These are phyloP conservation scores for Drosophila diplacantha DNA, from an alignment of 2,888 invertebrate species.

Conservation along the genomic window DNA sequence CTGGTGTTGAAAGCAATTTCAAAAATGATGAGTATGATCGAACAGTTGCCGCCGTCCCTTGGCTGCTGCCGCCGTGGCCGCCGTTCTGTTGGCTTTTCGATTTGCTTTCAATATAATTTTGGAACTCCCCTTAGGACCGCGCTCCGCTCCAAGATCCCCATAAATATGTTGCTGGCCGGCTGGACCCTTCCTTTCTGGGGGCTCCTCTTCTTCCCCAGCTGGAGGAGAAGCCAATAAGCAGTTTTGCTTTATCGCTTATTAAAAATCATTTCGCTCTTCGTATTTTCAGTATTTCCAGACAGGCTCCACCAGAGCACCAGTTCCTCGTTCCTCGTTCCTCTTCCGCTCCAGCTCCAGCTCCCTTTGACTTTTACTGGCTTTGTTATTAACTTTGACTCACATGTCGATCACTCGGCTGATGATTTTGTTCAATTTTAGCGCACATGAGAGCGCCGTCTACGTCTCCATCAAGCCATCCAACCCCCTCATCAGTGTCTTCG, in stretches of 20 bases:
- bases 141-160: conserved; percentile 33
- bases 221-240: conserved; percentile 71
- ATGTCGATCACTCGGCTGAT: conserved; percentile 73
- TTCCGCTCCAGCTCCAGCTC: conserved; percentile 8
- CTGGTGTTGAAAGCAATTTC: conserved; percentile 77
- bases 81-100: conserved; percentile 60
- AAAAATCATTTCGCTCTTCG: conserved; percentile 76
- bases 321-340: conserved; percentile 13
- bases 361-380: conserved; percentile 46
- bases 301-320: conserved; percentile 31
- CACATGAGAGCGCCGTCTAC: conserved; percentile 71
- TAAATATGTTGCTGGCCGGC: conserved; percentile 50
- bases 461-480: conserved; percentile 46
- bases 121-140: conserved; percentile 7
- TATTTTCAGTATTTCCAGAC: conserved; percentile 67
- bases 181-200: conserved; percentile 30
- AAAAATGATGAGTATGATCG: conserved; percentile 77
- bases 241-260: conserved; percentile 77
- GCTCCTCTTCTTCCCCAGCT: conserved; percentile 43
- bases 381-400: conserved; percentile 75
- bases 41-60: conserved; percentile 51
- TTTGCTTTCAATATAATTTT: conserved; percentile 68
- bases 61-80: conserved; percentile 32
- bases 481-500: conserved; percentile 23
- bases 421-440: conserved; percentile 73